Evolutionary conservation across 2,888 invertebrate genomes (phyloP).

Genomic region (Hydrotaea cyrtoneurina): DNA sequence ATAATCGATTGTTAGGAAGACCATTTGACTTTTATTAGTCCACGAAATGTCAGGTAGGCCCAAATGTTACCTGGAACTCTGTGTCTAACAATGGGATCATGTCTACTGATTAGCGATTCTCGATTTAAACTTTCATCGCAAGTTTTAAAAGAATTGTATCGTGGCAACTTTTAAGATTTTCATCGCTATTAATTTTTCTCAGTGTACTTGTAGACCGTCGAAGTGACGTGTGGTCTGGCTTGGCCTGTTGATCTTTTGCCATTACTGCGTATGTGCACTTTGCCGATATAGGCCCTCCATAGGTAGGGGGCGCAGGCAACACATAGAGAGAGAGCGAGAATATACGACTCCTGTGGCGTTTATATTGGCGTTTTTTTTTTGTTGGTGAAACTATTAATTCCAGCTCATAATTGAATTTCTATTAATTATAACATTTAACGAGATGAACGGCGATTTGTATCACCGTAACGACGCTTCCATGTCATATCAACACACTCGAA

Average conservation of each 20-base stretch:
- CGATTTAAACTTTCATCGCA: too few relatives aligned
- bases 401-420: conserved; percentile 61
- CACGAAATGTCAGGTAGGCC: too few relatives aligned
- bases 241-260: conserved; percentile 19
- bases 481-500: conserved; percentile 17
- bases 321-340: neutral
- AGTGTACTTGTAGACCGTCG: conserved; percentile 4
- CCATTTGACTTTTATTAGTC: too few relatives aligned
- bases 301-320: neutral
- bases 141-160: too few relatives aligned
- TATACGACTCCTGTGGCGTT: conserved; percentile 48
- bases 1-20: too few relatives aligned
- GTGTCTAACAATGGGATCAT: too few relatives aligned
- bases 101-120: too few relatives aligned
- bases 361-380: conserved; percentile 40
- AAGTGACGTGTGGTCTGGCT: conserved; percentile 16
- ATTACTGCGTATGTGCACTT: conserved; percentile 3
- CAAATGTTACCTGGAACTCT: too few relatives aligned
- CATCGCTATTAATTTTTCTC: neutral
- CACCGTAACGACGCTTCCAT: conserved; percentile 1
- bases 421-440: conserved; percentile 61
- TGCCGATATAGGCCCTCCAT: neutral
- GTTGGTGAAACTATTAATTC: conserved; percentile 64
- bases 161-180: too few relatives aligned
- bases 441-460: conserved; percentile 50